Conservation (phyloP, 2,113 vertebrate genomes). For the Perccottus glenii region DNA sequence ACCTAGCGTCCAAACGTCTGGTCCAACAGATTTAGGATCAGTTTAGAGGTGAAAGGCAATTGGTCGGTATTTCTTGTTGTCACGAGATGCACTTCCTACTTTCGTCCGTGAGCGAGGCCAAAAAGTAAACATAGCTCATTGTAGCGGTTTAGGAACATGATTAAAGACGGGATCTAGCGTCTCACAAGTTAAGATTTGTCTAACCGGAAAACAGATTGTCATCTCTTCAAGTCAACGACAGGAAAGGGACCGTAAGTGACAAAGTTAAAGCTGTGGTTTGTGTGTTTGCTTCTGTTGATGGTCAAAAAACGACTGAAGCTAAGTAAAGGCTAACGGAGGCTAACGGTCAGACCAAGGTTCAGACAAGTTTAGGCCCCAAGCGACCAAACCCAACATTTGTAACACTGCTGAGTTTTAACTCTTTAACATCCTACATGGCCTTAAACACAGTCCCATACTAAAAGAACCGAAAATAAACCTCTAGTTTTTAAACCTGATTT, state of each 20-base stretch:
- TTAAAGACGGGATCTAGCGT: neutral
- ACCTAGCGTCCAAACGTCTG: neutral
- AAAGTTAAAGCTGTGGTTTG: slow-evolving; percentile 23
- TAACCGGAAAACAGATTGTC: neutral
- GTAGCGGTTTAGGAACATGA: slow-evolving; percentile 24
- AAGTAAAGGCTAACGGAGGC: slow-evolving; percentile 52
- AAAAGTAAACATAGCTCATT: slow-evolving; percentile 65
- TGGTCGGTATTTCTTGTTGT: slow-evolving; percentile 21
- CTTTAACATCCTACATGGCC: neutral
- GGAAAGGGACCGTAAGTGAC: slow-evolving; percentile 34
- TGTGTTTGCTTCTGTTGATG: slow-evolving; percentile 17
- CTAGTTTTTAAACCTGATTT: no score
- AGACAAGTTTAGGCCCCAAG: slow-evolving; percentile 6
- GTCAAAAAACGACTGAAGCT: slow-evolving; percentile 15
- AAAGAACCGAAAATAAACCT: no score
- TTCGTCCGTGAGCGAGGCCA: slow-evolving; percentile 29
- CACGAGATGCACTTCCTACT: slow-evolving; percentile 34
- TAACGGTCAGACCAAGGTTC: slow-evolving; percentile 12
- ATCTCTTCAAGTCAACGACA: neutral
- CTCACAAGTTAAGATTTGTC: neutral
- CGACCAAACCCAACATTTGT: slow-evolving; percentile 3
- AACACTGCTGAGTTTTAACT: neutral
- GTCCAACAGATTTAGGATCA: slow-evolving; percentile 57
- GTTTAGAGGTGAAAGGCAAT: neutral
- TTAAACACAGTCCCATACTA: no score